Conservation (phyloP, 1,140 invertebrate species). For the Solen grandis region DNA sequence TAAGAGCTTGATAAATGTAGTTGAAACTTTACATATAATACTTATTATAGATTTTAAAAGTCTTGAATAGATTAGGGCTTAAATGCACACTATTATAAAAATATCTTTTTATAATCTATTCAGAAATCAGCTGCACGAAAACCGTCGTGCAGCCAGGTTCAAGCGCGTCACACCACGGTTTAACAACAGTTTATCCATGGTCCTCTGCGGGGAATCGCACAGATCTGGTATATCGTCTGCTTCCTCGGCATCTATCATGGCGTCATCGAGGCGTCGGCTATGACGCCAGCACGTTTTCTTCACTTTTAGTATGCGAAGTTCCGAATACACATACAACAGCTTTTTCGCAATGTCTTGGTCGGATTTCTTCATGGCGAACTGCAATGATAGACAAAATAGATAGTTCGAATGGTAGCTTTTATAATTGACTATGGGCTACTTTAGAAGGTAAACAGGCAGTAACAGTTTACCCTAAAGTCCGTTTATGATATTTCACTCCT, state of each 20-base stretch:
- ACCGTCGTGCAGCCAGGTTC: constrained; percentile 22
- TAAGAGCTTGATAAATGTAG: too few relatives aligned
- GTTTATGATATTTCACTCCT: background rate
- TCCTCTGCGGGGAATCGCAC: constrained; percentile 38
- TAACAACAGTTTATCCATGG: constrained; percentile 11
- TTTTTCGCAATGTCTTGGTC: constrained; percentile 26
- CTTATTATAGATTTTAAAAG: too few relatives aligned
- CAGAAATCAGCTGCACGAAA: constrained; percentile 51
- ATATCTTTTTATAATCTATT: too few relatives aligned
- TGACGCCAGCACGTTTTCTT: constrained; percentile 25
- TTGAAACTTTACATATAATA: too few relatives aligned
- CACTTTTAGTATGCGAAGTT: constrained; percentile 29
- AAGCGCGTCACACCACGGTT: constrained; percentile 40
- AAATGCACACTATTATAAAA: too few relatives aligned
- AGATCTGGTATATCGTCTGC: constrained; percentile 46
- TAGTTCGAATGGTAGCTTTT: background rate
- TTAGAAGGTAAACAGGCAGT: background rate
- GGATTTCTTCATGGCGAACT: constrained; percentile 14
- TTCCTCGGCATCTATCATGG: constrained; percentile 28
- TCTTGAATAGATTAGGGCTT: too few relatives aligned
- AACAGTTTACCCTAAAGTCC: background rate
- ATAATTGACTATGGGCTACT: background rate
- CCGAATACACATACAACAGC: constrained; percentile 20
- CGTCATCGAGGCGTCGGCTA: constrained; percentile 36
- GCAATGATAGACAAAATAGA: background rate